Evolutionary conservation across 2,888 invertebrate genomes (phyloP), one percentile per base, ranked within the genome.

Genomic region (Bugula neritina): DNA sequence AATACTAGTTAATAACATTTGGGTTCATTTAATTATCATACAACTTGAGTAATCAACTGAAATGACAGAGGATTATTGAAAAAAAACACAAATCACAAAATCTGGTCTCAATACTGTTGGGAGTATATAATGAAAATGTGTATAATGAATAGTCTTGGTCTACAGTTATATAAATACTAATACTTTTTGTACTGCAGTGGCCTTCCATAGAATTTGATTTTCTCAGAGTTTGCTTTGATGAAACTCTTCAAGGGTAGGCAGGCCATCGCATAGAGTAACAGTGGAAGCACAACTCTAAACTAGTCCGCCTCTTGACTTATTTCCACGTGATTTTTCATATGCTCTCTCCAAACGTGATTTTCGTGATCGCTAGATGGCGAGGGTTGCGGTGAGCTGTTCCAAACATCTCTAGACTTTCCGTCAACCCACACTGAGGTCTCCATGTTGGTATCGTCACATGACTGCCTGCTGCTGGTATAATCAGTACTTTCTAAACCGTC

Each of bases 281-380:
- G 27, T 21, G 63, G 31, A 63, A 63, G 27, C 29, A 63, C 31
- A 27, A 29, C 63, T 29, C 31, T 27, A 10, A 27, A 25, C 13
- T 63, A 21, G 17, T 21, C 63, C 13, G 63, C 63, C 31, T 63
- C 63, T 25, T 63, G 63, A 63, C 63, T 63, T 25, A 63, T 63
- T 31, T 63, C 63, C 34, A 21, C 27, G 29, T 25, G 63, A 63
- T 63, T 63, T 21, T 63, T 63, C 34, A 63, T 21, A 63, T 63
- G 63, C 17, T 63, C 63, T 25, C 31, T 63, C 63, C 63, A 63
- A 31, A 63, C 63, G 31, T 34, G 63, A n/a, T 63, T 63, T 31
- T 34, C 63, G 5, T 31, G 27, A 27, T 63, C 63, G 27, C 63
- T 63, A 5, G 21, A 17, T 13, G 63, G 63, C 10, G 63, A 63